A percentile compares a stretch with the other conserved stretches of the same genome.
phyloP scores from a whole-genome alignment of 2,888 invertebrate genomes.

The Macrophya alboannulata region DNA sequence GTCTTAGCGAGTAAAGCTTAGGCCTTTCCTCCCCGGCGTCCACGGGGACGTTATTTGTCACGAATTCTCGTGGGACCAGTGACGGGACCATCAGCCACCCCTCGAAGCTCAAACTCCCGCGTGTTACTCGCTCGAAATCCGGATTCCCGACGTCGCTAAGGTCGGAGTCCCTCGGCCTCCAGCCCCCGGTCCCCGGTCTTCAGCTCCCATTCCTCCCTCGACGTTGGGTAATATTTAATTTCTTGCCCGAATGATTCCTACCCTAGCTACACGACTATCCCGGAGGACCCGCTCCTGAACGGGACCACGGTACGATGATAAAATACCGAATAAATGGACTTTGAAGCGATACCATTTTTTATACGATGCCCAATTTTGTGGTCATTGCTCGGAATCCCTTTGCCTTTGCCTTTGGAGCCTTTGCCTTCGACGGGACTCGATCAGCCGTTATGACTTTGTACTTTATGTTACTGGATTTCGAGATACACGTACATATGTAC shows the following conservation, averaged over 20 bases:
- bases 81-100: constrained; percentile 61
- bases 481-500: not conserved
- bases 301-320: constrained; percentile 64
- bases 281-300: constrained; percentile 30
- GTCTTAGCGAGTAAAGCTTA: constrained; percentile 41
- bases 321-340: constrained; percentile 69
- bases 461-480: not conserved
- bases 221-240: constrained; percentile 75
- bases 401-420: too few species aligned
- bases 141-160: constrained; percentile 64
- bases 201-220: constrained; percentile 61
- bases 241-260: constrained; percentile 75
- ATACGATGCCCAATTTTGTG: constrained; percentile 59
- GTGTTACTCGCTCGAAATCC: constrained; percentile 60
- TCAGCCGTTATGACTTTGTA: constrained; percentile 47
- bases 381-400: constrained; percentile 48
- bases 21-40: not conserved
- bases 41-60: constrained; percentile 63
- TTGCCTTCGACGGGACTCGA: not conserved
- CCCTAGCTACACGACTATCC: constrained; percentile 55
- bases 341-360: constrained; percentile 67
- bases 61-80: constrained; percentile 67
- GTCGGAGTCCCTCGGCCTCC: constrained; percentile 38
- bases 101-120: constrained; percentile 59
- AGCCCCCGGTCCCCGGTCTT: not conserved